Evolutionary conservation across 2,888 invertebrate species (phyloP), one percentile per base, ranked within the genome.

Genomic region (Morpho achilles): DNA sequence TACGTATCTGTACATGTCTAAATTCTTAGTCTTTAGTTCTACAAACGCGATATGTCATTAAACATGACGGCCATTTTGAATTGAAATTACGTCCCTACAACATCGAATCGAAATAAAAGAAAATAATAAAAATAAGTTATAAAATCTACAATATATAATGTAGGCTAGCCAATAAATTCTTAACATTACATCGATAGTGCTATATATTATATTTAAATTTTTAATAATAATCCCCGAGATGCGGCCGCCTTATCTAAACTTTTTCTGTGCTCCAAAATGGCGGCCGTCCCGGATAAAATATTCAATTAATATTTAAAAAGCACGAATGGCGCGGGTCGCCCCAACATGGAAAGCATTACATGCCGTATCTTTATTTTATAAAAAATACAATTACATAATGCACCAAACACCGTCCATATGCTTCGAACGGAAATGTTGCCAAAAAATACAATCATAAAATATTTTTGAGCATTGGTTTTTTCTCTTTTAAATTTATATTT

Each of bases 331-430:
- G 72, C 69, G 70, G 73, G 79, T 70, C 53, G 59, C 66, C 73
- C 76, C 76, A 69, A 75, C 71, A 73, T 68, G 71, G 72, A 67
- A 82, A 87, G 87, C 87, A 87, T 87, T 75, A 79, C 73, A 88
- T 87, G 87, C 87, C 75, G 68, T 69, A 70, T 53, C 47, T 41
- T 53, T 46, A 45, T 53, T 64, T 61, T 63, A 64, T 64, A 58
- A 61, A 65, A 67, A 71, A 72, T 73, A 71, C 67, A 69, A 69
- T 68, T 64, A 62, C 66, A 65, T 22, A 73, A 76, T 70, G 81
- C 80, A 81, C 81, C 81, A 76, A 68, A 69, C 52, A 59, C 54
- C 8, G 62, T 59, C 64, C 56, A 62, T 56, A 56, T 52, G 53
- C 59, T 66, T 59, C 54, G 54, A 65, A 60, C 53, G 51, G 56